phyloP scores from a whole-genome alignment of 2,888 invertebrate genomes.

The Heliconius sara region DNA sequence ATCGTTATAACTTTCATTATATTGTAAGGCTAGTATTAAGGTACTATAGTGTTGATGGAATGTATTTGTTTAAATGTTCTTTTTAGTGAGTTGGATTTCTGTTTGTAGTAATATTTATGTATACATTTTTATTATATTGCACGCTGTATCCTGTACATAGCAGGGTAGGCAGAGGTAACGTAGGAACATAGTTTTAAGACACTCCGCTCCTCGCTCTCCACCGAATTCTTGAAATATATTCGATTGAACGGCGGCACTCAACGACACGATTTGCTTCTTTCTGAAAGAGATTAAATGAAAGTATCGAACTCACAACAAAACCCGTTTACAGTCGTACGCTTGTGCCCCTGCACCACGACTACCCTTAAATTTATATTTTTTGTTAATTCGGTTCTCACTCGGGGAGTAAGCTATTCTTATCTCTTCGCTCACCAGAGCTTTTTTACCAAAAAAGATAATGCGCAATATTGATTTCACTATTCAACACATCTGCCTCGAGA shows the following conservation, averaged over 20 bases:
- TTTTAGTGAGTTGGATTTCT: not conserved
- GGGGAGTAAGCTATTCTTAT: no score
- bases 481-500: no score
- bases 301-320: not conserved
- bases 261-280: not conserved
- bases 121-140: not conserved
- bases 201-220: not conserved
- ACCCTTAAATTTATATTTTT: not conserved
- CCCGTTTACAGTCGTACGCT: not conserved
- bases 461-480: no score
- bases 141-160: not conserved
- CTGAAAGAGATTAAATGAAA: not conserved
- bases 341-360: not conserved
- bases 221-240: not conserved
- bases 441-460: no score
- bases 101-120: not conserved
- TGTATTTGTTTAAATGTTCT: not conserved
- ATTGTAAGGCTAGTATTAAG: conserved; percentile 2
- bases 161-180: not conserved
- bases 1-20: conserved; percentile 2
- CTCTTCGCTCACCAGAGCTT: no score
- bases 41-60: not conserved
- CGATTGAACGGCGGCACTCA: not conserved
- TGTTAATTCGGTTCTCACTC: not conserved
- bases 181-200: not conserved